These are phyloP conservation scores for Megaceryle torquata DNA, from an alignment of 2,113 vertebrate genomes.

Conservation along the genomic window DNA sequence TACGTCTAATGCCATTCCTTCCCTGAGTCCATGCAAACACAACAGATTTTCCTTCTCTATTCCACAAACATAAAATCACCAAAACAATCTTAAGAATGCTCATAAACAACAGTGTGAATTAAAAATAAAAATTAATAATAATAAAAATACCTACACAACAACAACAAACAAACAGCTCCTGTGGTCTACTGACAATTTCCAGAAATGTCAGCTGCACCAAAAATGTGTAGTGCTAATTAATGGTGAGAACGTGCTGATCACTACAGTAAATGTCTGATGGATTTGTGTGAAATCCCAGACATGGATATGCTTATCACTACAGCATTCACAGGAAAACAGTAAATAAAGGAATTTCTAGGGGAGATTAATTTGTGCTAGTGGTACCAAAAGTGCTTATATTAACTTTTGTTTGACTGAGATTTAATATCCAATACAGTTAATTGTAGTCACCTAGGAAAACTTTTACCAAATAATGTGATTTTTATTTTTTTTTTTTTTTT, in stretches of 20 bases:
- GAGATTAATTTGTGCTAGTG: not conserved
- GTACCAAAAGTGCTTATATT: not conserved
- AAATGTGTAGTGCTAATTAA: not conserved
- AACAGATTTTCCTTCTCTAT: not conserved
- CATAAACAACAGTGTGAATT: not conserved
- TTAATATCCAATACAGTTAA: not conserved
- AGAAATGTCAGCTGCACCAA: not conserved
- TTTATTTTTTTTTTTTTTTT: not conserved
- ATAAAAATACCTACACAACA: no score
- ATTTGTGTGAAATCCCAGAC: not conserved
- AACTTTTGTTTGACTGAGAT: not conserved
- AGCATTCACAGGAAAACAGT: not conserved
- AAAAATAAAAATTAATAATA: not conserved
- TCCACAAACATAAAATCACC: not conserved
- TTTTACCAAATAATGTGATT: not conserved
- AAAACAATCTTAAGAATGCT: not conserved
- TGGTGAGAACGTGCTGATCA: not conserved
- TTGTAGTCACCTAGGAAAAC: not conserved
- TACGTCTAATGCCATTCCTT: not conserved
- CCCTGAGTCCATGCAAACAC: not conserved
- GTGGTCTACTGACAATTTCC: not conserved
- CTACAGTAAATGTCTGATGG: not conserved
- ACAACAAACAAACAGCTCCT: not conserved
- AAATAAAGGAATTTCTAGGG: not conserved
- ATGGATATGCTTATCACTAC: not conserved